Base-by-base conservation (phyloP, 2,113 vertebrate species). In the Notothenia rossii region DNA sequence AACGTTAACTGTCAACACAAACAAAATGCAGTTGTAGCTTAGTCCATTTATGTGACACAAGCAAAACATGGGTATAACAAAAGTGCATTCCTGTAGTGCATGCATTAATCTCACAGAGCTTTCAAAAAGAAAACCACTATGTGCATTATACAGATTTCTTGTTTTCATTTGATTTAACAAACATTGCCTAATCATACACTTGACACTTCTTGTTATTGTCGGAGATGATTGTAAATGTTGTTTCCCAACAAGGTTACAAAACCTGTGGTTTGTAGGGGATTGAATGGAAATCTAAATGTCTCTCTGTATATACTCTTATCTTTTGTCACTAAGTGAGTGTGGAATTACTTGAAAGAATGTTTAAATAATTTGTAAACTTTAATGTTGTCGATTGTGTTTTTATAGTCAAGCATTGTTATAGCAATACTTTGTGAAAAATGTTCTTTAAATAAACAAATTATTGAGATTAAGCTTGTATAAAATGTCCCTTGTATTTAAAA, bases 231-330 rank as follows among this genome's bases (percentile, higher is more conserved):
- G 85, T 85, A 81, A 87, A 54, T 76, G 64, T 67, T 61, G 76
- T 94, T 93, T 71, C 86, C 53, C 79, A 90, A 92, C 80, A 10
- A 36, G 50, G 59, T 93, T 93, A 58, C 93, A 73, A 88, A 89
- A 91, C 33, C 79, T 83, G 89, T 80, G 90, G 89, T 87, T 83
- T 89, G 45, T 48, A 18, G 56, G 29, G 50, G 68, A 81, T 72
- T 72, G 45, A 43, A 45, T 62, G 77, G 6, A 87, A 86, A 88
- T 82, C 72, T 61, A 81, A 58, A 71, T 40, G 29, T 61, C 29
- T 76, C 66, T 81, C 15, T 83, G 3, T 63, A 61, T 63, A 62
- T 68, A 54, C 55, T 48, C 10, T 36, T 50, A 59, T 72, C 20
- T 60, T 33, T 65, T 68, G 11, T 49, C 48, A 49, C 63, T 55